Conservation (phyloP, 2,113 vertebrate species). For the Colaptes auratus region DNA sequence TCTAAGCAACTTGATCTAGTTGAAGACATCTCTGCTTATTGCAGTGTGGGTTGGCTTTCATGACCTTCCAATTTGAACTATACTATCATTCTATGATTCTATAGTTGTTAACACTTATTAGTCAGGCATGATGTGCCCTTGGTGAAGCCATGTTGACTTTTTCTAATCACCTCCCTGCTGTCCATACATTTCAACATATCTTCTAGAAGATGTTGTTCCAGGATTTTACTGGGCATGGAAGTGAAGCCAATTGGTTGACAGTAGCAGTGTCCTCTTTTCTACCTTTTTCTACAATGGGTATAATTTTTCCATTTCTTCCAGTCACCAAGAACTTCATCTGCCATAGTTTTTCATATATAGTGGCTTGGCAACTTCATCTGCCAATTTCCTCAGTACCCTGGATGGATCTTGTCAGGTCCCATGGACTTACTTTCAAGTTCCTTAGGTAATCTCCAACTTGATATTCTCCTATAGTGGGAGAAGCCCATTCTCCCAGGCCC, state of each 20-base stretch:
- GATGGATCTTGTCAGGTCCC: too few relatives aligned
- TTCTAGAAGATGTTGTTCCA: too few relatives aligned
- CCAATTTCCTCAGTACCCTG: too few relatives aligned
- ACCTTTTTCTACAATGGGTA: neutral
- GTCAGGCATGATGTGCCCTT: neutral
- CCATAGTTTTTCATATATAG: too few relatives aligned
- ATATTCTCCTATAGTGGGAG: neutral
- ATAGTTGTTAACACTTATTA: too few relatives aligned
- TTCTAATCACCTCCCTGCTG: neutral
- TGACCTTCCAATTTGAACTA: neutral
- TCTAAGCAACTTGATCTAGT: neutral
- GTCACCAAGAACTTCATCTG: neutral
- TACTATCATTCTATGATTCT: neutral
- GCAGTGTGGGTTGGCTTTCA: neutral
- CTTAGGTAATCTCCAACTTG: neutral
- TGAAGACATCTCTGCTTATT: neutral
- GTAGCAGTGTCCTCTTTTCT: neutral
- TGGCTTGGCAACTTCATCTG: too few relatives aligned
- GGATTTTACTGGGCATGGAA: too few relatives aligned
- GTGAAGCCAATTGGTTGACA: neutral
- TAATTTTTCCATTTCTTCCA: neutral
- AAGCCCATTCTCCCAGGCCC: neutral
- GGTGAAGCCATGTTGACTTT: neutral
- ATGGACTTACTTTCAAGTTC: neutral
- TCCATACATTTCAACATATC: too few relatives aligned